A percentile compares a stretch with the other conserved stretches of the same genome.
phyloP scores from a whole-genome alignment of 2,113 vertebrate species.

The Phainopepla nitens region DNA sequence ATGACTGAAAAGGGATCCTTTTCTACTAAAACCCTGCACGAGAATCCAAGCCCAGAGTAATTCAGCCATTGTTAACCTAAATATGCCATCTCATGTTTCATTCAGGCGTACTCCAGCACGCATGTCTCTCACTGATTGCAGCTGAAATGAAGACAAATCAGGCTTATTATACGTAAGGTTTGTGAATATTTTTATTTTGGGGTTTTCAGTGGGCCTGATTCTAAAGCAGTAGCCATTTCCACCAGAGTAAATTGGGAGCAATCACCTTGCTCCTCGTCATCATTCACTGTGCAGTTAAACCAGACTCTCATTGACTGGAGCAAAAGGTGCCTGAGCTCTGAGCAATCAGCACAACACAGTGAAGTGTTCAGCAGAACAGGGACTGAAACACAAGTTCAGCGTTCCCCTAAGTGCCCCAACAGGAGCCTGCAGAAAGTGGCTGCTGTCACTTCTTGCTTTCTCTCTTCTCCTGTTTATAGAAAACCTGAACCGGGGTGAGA shows the following conservation, averaged over 20 bases:
- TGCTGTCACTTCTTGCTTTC: neutral
- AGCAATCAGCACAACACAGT: neutral
- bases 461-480: neutral
- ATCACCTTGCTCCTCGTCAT: neutral
- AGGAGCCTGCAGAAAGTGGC: neutral
- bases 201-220: conserved; percentile 30
- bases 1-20: neutral
- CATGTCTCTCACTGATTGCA: conserved; percentile 29
- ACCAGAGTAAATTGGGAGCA: conserved; percentile 15
- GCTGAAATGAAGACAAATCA: conserved; percentile 51
- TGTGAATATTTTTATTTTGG: conserved; percentile 53
- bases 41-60: neutral
- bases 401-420: neutral
- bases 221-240: conserved; percentile 32
- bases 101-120: neutral
- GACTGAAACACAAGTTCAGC: neutral
- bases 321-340: neutral
- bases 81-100: conserved; percentile 36
- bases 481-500: neutral
- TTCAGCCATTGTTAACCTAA: conserved; percentile 38
- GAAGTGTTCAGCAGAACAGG: neutral
- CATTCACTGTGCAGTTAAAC: neutral
- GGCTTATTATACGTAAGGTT: conserved; percentile 32
- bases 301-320: neutral
- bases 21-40: neutral